Conservation (phyloP, 2,888 invertebrate genomes). For the Galeopsomyia nigrocyanea region DNA sequence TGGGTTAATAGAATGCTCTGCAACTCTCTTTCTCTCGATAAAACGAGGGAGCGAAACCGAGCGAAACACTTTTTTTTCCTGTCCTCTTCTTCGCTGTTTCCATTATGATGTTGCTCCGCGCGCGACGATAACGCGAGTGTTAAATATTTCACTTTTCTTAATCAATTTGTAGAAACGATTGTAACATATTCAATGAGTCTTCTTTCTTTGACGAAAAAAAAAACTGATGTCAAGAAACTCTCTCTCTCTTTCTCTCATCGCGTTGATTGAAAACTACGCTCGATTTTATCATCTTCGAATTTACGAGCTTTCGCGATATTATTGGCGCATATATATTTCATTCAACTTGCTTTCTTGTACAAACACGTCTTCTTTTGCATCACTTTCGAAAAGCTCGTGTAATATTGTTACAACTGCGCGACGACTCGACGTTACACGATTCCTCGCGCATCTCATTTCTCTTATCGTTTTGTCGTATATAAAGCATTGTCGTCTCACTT, state of each 20-base stretch:
- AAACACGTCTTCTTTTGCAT: neutral
- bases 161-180: too few relatives aligned
- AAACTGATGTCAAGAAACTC: too few relatives aligned
- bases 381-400: constrained; percentile 6
- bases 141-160: too few relatives aligned
- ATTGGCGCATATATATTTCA: too few relatives aligned
- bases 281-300: too few relatives aligned
- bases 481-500: constrained; percentile 2
- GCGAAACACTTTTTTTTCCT: neutral
- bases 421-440: constrained; percentile 14
- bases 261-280: too few relatives aligned
- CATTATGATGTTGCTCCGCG: too few relatives aligned
- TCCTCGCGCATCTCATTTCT: constrained; percentile 36
- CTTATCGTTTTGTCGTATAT: constrained; percentile 47
- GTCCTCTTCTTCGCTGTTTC: constrained; percentile 5
- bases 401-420: neutral
- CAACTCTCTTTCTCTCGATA: neutral
- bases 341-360: neutral
- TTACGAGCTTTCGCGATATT: too few relatives aligned
- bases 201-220: too few relatives aligned
- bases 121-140: too few relatives aligned
- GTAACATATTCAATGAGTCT: too few relatives aligned
- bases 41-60: neutral
- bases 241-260: too few relatives aligned
- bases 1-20: constrained; percentile 20